A percentile compares a stretch with the other conserved stretches of the same genome.
These are phyloP conservation scores for Pentamera pediparva DNA, from an alignment of 53 echinoderm and acorn worm genomes.

Conservation along the genomic window DNA sequence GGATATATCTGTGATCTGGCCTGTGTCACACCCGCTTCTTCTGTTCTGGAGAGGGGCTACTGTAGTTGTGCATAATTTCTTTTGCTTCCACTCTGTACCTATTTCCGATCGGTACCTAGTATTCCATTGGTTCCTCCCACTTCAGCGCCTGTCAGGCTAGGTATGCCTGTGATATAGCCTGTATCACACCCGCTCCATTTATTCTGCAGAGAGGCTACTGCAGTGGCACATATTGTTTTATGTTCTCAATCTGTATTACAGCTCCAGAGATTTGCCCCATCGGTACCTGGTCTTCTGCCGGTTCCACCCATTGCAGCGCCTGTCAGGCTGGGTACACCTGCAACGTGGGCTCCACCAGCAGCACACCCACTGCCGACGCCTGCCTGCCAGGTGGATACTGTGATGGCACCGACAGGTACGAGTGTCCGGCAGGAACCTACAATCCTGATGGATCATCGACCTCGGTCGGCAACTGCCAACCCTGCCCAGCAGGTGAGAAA, in stretches of 20 bases:
- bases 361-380: conserved; percentile 65
- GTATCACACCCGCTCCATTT: too few species aligned
- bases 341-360: conserved; percentile 64
- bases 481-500: conserved; percentile 89
- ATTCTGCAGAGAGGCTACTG: too few species aligned
- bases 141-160: too few species aligned
- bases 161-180: too few species aligned
- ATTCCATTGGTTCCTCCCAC: too few species aligned
- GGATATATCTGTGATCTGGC: too few species aligned
- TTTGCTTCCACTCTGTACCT: too few species aligned
- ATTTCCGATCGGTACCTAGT: too few species aligned
- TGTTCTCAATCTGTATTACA: neutral
- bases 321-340: conserved; percentile 86
- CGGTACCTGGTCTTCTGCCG: conserved; percentile 70
- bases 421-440: conserved; percentile 87
- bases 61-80: too few species aligned
- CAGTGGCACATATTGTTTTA: neutral
- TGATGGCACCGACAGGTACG: conserved; percentile 68
- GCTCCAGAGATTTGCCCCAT: conserved; percentile 87
- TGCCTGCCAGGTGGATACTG: conserved; percentile 93
- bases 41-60: too few species aligned
- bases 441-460: conserved; percentile 78
- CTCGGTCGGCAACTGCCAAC: conserved; percentile 47
- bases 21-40: too few species aligned
- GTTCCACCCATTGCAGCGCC: conserved; percentile 55